Base-by-base conservation (phyloP, 1,140 invertebrate genomes). In the Drosophila azteca region DNA sequence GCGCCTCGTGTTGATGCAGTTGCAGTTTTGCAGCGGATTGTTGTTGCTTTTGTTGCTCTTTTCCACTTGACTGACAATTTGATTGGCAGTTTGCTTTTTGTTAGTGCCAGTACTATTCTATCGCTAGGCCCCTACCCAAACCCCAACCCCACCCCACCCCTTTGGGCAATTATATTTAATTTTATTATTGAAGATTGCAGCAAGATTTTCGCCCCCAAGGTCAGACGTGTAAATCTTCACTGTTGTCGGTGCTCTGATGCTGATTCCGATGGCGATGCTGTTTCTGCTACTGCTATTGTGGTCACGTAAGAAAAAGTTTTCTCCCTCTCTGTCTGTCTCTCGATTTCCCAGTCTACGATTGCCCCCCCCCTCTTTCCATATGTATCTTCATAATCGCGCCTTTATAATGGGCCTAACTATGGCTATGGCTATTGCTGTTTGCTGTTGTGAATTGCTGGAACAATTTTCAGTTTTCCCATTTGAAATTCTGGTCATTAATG, bases 131-230 rank as follows among this genome's bases (percentile, higher is more conserved):
- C 31, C 31, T 11, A 3, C 24, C 24, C 24, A 26, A n/a, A 35
- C 24, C 24, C 24, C 24, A 26, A 26, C 24, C 24, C 24, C 24
- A 24, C 31, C 31, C 31, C 31, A 35, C 71, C 80, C 67, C 71
- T 60, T 73, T 53, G 60, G 62, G 83, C 76, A 87, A 87, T 87
- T 87, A 87, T 87, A 87, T 88, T 87, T 87, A 87, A 87, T 87
- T 87, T 87, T 87, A 87, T 88, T 87, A 87, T 87, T 87, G 83
- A 87, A 87, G 83, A 87, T 88, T 87, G 83, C 79, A 87, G 79
- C 71, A 75, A 87, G 83, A 88, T 87, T 87, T 87, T 87, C 83
- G 83, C 79, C 64, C 63, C 62, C 83, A 87, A 87, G 83, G 83
- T 87, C 83, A 87, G 79, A 74, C 83, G 71, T 87, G 83, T 87